A percentile compares a stretch with the other conserved stretches of the same genome.
Conservation (phyloP, 1,140 invertebrate species). For the Vanessa atalanta region DNA sequence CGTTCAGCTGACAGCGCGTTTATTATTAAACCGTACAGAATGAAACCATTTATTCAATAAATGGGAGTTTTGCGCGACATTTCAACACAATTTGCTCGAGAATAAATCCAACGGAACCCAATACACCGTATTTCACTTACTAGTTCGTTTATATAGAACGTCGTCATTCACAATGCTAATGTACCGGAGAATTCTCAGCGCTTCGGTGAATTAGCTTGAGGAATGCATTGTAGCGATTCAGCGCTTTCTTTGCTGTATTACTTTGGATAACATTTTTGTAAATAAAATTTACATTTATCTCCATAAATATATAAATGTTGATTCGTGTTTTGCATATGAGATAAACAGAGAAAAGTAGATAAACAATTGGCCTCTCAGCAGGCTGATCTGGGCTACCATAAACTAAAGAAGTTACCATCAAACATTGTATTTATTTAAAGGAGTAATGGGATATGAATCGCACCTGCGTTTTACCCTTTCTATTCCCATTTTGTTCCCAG, state of each 20-base stretch:
- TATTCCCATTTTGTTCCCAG: too few species aligned
- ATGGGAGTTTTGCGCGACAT: slow-evolving; percentile 14
- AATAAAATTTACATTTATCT: background rate
- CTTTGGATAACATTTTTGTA: background rate
- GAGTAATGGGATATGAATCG: too few species aligned
- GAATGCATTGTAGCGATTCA: background rate
- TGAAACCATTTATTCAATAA: slow-evolving; percentile 14
- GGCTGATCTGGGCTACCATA: too few species aligned
- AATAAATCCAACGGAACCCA: slow-evolving; percentile 16
- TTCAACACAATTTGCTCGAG: slow-evolving; percentile 16
- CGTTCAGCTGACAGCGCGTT: slow-evolving; percentile 1
- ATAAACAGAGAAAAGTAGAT: too few species aligned
- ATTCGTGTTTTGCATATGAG: too few species aligned
- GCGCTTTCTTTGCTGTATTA: background rate
- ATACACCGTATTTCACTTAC: slow-evolving; percentile 15
- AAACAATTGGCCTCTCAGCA: too few species aligned
- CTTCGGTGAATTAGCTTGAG: slow-evolving; percentile 3
- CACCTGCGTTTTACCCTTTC: too few species aligned
- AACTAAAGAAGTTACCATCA: too few species aligned
- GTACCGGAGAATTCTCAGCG: slow-evolving; percentile 6
- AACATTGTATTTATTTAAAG: too few species aligned
- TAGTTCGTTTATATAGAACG: slow-evolving; percentile 3
- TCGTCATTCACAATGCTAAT: slow-evolving; percentile 10
- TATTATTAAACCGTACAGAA: slow-evolving; percentile 10
- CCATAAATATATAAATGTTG: background rate